A percentile compares a stretch with the other conserved stretches of the same genome.
Evolutionary conservation across 2,888 invertebrate species (phyloP).

Genomic region (Aricia artaxerxes): DNA sequence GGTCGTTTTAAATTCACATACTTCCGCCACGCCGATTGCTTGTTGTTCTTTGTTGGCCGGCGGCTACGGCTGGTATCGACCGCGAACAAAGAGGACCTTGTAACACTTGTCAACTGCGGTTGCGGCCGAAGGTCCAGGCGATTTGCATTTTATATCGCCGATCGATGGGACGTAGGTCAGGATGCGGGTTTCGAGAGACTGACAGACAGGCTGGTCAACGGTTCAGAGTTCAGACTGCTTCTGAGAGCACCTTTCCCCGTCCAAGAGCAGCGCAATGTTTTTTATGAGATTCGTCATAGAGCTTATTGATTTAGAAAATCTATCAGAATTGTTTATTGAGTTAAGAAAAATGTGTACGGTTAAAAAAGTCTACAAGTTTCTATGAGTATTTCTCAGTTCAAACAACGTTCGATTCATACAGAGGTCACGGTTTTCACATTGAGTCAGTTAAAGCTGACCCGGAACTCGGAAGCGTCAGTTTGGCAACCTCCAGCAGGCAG

Average conservation of each 20-base stretch:
- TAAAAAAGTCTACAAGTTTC: not conserved
- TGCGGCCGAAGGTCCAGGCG: slow-evolving; percentile 7
- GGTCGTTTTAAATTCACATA: slow-evolving; percentile 2
- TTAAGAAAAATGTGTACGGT: not conserved
- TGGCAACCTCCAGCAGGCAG: not conserved
- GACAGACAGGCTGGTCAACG: not conserved
- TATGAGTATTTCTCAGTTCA: not conserved
- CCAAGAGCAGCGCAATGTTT: not conserved
- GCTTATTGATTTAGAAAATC: not conserved
- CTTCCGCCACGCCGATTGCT: slow-evolving; percentile 9
- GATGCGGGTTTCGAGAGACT: not conserved
- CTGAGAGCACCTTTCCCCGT: not conserved
- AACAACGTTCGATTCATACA: not conserved
- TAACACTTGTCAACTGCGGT: slow-evolving; percentile 34
- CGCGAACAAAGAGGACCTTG: slow-evolving; percentile 34
- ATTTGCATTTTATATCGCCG: slow-evolving; percentile 16
- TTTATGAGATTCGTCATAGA: not conserved
- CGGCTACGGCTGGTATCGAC: slow-evolving; percentile 10
- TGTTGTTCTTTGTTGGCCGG: slow-evolving; percentile 8
- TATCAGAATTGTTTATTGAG: not conserved
- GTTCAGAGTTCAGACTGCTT: not conserved
- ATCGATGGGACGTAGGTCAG: not conserved
- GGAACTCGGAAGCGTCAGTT: slow-evolving; percentile 13
- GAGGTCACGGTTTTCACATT: not conserved
- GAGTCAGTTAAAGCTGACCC: not conserved